Base-by-base conservation (phyloP, 2,113 vertebrate genomes). In the Sorex fumeus region DNA sequence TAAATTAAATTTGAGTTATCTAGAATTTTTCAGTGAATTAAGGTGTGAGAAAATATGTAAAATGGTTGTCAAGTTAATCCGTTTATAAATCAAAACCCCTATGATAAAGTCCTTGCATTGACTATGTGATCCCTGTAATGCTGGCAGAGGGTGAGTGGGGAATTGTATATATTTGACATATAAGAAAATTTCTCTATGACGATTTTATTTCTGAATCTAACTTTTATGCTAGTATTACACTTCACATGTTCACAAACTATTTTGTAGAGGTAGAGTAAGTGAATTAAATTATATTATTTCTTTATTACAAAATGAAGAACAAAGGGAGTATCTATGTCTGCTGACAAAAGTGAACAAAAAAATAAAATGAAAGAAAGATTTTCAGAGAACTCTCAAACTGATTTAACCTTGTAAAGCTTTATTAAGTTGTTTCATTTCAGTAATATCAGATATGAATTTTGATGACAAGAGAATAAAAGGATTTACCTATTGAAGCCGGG, bases 1-100 rank as follows among this genome's bases (percentile, higher is more conserved):
- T n/a, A n/a, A n/a, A n/a, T n/a, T n/a, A n/a, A n/a, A 45, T 76
- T 91, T 83, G 25, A 76, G 80, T 45, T 64, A 84, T 45, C 32
- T 81, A 36, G 11, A 62, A 71, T 76, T 18, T 2, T 43, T 81
- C 12, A 23, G 67, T 43, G 86, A 60, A 71, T 60, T 91, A 50
- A 84, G 19, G 11, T 36, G 15, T 75, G 32, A 9, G 36, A 53
- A 81, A 47, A 64, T 67, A 30, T 34, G 3, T 45, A 74, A 21
- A 81, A 23, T 50, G 2, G 50, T 77, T 87, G 57, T 34, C 84
- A 85, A 74, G 23, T 82, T 66, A 53, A 21, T 21, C 3, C 3
- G 3, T 64, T 3, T 40, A 2, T 77, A 76, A 84, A 71, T 84
- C 23, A 72, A 50, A 93, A 84, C 10, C 13, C 1, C 18, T 80